Evolutionary conservation across 2,888 invertebrate species (phyloP).

Genomic region (Cryptus armator): DNA sequence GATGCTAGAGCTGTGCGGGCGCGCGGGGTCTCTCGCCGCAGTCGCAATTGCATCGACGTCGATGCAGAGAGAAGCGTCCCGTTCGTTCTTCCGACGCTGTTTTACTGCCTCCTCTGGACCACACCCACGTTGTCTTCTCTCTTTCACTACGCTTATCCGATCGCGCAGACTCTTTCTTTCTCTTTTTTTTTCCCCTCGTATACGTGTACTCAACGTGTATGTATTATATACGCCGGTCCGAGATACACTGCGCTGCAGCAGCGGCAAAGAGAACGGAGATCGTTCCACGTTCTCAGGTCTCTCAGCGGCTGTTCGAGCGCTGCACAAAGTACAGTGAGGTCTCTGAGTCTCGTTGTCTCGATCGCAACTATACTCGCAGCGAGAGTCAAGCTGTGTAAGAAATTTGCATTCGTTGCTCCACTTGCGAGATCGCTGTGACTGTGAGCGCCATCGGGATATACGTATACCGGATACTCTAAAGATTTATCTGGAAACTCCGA

Average conservation of each 20-base stretch:
- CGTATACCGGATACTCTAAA: conserved; percentile 23
- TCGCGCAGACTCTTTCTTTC: conserved; percentile 53
- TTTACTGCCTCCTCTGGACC: conserved; percentile 70
- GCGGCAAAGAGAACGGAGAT: conserved; percentile 66
- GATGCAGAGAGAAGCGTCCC: conserved; percentile 23
- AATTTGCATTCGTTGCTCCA: conserved; percentile 72
- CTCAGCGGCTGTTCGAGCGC: conserved; percentile 56
- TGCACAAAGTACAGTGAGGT: conserved; percentile 32
- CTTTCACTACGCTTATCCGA: conserved; percentile 54
- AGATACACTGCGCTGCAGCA: conserved; percentile 43
- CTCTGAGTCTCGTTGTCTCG: conserved; percentile 46
- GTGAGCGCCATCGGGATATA: conserved; percentile 46
- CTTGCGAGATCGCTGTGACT: conserved; percentile 49
- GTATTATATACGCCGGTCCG: conserved; percentile 23
- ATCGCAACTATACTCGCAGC: conserved; percentile 53
- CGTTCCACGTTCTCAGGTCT: conserved; percentile 65
- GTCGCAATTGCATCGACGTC: conserved; percentile 54
- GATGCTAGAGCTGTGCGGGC: background rate
- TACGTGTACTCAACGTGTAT: background rate
- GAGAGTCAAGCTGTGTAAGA: conserved; percentile 48
- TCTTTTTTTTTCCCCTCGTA: conserved; percentile 19
- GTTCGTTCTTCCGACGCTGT: conserved; percentile 31
- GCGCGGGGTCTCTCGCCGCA: conserved; percentile 1
- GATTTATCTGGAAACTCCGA: background rate
- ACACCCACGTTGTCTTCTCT: conserved; percentile 77